Evolutionary conservation across 1,140 invertebrate species (phyloP).

Genomic region (Sarcophaga peregrina): DNA sequence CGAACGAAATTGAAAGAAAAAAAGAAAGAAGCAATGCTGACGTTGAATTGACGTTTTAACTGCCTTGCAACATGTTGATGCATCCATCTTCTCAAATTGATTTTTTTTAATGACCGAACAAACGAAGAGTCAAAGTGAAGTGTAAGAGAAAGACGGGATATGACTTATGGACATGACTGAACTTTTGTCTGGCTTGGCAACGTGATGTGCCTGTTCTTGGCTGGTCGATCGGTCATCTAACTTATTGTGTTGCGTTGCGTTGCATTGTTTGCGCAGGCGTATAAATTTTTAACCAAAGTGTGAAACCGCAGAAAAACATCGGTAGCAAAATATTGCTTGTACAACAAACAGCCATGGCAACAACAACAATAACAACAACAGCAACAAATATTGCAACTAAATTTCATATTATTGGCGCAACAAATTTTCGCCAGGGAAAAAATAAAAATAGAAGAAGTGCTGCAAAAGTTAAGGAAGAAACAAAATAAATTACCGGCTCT

Average conservation of each 20-base stretch:
- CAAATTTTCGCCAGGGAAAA: slow-evolving; percentile 22
- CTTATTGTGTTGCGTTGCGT: neutral
- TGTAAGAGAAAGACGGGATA: neutral
- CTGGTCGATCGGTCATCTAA: neutral
- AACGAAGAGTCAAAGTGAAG: no score
- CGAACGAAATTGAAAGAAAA: neutral
- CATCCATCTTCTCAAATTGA: slow-evolving; percentile 13
- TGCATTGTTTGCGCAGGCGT: slow-evolving; percentile 8
- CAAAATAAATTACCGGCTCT: slow-evolving; percentile 5
- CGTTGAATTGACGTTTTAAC: neutral
- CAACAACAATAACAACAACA: slow-evolving; percentile 16
- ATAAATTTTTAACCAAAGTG: slow-evolving; percentile 60
- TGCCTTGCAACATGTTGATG: neutral
- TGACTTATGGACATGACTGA: slow-evolving; percentile 21
- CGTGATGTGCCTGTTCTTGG: neutral
- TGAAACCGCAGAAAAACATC: slow-evolving; percentile 66
- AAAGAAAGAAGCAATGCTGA: neutral
- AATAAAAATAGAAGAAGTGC: no score
- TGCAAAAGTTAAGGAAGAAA: neutral
- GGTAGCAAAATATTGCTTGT: slow-evolving; percentile 51
- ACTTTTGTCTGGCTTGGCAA: neutral
- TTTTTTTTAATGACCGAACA: neutral
- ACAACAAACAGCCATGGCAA: slow-evolving; percentile 17
- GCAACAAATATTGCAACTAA: slow-evolving; percentile 18
- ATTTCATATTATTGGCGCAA: neutral